Conservation (phyloP, 1,140 invertebrate species). For the Temnothorax curvispinosus region DNA sequence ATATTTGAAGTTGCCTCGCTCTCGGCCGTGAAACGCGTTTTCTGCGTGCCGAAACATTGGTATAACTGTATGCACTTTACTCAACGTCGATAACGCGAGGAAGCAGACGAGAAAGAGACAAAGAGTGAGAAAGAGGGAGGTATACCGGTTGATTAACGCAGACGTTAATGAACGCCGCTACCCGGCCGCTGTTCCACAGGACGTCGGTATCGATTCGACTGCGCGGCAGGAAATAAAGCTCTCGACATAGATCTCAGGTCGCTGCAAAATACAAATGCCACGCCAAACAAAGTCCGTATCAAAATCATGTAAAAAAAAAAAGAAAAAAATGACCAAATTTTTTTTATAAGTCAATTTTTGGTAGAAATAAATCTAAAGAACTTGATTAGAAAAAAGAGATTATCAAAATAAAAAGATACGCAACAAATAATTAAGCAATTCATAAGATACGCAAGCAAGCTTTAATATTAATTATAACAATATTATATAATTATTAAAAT, state of each 20-base stretch:
- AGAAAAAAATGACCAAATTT: neutral
- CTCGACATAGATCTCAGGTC: conserved; percentile 12
- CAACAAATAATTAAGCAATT: neutral
- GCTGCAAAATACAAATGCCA: conserved; percentile 4
- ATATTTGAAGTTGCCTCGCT: conserved; percentile 66
- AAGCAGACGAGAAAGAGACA: neutral
- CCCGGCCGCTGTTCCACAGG: conserved; percentile 50
- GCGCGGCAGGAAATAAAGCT: conserved; percentile 56
- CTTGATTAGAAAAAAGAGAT: neutral
- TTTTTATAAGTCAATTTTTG: neutral
- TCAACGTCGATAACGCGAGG: conserved; percentile 10
- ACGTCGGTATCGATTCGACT: conserved; percentile 71
- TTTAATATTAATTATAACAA: neutral
- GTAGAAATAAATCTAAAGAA: neutral
- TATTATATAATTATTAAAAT: neutral
- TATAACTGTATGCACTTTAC: conserved; percentile 42
- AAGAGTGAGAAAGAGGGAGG: neutral
- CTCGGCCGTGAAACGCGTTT: conserved; percentile 13
- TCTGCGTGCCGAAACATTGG: conserved; percentile 35
- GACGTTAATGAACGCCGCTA: conserved; percentile 74
- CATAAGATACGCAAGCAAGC: neutral
- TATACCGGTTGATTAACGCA: conserved; percentile 73
- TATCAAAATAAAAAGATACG: neutral
- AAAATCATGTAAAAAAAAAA: neutral
- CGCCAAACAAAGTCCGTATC: neutral